These are phyloP conservation scores for Cybosia mesomella DNA, from an alignment of 2,888 invertebrate species.

Conservation along the genomic window DNA sequence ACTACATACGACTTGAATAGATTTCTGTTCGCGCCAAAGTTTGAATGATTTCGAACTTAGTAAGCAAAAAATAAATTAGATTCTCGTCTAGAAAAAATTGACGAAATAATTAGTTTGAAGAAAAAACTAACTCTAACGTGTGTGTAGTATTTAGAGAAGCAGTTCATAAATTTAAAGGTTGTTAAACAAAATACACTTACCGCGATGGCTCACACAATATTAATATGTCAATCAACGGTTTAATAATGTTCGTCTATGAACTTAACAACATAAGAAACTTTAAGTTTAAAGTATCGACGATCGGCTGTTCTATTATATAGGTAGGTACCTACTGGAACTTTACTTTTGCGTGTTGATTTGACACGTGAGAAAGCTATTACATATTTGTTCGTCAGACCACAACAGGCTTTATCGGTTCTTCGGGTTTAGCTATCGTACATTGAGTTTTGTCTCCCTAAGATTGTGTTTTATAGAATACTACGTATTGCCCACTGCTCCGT, in stretches of 20 bases:
- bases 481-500: no score
- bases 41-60: conserved; percentile 27
- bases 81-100: conserved; percentile 72
- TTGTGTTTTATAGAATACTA: no score
- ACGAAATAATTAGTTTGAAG: conserved; percentile 76
- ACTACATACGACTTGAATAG: conserved; percentile 28
- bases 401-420: neutral
- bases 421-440: neutral
- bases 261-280: neutral
- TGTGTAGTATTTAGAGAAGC: conserved; percentile 45
- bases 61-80: conserved; percentile 79
- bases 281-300: neutral
- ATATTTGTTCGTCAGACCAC: neutral
- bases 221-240: conserved; percentile 6
- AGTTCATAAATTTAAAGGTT: conserved; percentile 39
- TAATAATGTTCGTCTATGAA: neutral
- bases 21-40: conserved; percentile 23
- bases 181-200: conserved; percentile 26
- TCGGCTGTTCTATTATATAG: neutral
- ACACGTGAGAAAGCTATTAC: neutral
- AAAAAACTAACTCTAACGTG: conserved; percentile 59
- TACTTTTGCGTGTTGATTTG: neutral
- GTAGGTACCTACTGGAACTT: neutral
- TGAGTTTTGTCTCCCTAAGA: neutral
- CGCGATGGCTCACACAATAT: conserved; percentile 10